These are phyloP conservation scores for Stenodema calcarata DNA, from an alignment of 2,888 invertebrate genomes.

Conservation along the genomic window DNA sequence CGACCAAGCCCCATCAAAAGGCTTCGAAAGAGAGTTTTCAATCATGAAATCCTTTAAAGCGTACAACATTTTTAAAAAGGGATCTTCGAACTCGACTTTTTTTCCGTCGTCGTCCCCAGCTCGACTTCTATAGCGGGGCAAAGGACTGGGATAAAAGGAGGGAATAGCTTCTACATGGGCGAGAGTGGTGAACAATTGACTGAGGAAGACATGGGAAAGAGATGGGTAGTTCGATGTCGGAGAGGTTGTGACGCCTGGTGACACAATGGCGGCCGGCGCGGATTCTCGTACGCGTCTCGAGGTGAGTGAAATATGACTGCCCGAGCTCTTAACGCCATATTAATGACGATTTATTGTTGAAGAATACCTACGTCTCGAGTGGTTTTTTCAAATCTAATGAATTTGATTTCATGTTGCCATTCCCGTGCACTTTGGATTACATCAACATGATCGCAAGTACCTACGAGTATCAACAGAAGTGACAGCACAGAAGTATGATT, in stretches of 20 bases:
- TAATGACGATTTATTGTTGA: too few relatives aligned
- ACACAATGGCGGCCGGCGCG: neutral
- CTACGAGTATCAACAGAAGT: too few relatives aligned
- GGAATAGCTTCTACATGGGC: neutral
- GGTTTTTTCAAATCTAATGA: too few relatives aligned
- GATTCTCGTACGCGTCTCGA: neutral
- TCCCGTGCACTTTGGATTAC: too few relatives aligned
- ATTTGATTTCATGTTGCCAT: too few relatives aligned
- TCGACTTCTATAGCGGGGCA: neutral
- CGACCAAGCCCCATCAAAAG: neutral
- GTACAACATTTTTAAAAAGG: neutral
- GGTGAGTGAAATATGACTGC: neutral
- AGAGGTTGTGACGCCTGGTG: neutral
- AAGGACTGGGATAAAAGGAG: neutral
- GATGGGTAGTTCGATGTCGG: neutral
- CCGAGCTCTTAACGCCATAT: neutral
- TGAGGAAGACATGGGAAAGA: neutral
- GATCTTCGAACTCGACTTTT: neutral
- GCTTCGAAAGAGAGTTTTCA: neutral
- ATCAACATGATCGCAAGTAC: too few relatives aligned
- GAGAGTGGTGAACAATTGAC: neutral
- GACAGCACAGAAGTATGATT: too few relatives aligned
- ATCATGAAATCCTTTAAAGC: conserved; percentile 2
- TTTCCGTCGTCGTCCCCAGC: neutral
- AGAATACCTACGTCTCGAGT: too few relatives aligned